These are phyloP conservation scores for Neolamprologus cancellatus DNA, from an alignment of 2,113 vertebrate genomes.

Conservation along the genomic window DNA sequence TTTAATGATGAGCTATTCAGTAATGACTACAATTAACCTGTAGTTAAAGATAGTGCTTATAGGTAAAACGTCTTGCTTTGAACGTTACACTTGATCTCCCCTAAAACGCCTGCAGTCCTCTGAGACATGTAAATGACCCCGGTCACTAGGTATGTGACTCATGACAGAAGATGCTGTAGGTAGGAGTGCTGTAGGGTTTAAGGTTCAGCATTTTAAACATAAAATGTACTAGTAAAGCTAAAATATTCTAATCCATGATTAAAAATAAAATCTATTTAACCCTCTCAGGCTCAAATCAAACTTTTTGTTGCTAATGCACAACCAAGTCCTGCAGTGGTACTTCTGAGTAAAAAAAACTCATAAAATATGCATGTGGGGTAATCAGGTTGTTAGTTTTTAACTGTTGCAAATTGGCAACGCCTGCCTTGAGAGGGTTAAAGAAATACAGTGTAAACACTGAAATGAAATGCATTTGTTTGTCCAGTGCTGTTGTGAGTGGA, in stretches of 20 bases:
- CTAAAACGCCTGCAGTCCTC: not conserved
- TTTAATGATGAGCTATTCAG: not conserved
- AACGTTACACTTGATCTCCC: not conserved
- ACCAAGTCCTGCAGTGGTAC: not conserved
- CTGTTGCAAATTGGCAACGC: not conserved
- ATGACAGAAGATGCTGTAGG: not conserved
- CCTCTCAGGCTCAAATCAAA: not conserved
- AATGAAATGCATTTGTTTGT: not conserved
- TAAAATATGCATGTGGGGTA: not conserved
- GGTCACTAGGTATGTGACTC: not conserved
- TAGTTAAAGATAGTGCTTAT: not conserved
- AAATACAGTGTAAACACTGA: not conserved
- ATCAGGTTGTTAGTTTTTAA: not conserved
- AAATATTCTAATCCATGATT: not conserved
- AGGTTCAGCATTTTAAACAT: not conserved
- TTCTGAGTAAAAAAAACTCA: not conserved
- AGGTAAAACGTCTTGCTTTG: not conserved
- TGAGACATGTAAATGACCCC: not conserved
- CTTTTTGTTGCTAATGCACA: not conserved
- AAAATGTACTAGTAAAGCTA: not conserved
- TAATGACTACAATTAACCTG: not conserved
- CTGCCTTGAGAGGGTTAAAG: not conserved
- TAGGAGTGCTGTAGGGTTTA: not conserved
- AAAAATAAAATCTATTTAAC: not conserved
- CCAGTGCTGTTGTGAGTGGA: not conserved